Percentiles rank a stretch among this genome's conserved stretches.
Conservation (phyloP, 2,888 invertebrate genomes). For the Agrypnus murinus region DNA sequence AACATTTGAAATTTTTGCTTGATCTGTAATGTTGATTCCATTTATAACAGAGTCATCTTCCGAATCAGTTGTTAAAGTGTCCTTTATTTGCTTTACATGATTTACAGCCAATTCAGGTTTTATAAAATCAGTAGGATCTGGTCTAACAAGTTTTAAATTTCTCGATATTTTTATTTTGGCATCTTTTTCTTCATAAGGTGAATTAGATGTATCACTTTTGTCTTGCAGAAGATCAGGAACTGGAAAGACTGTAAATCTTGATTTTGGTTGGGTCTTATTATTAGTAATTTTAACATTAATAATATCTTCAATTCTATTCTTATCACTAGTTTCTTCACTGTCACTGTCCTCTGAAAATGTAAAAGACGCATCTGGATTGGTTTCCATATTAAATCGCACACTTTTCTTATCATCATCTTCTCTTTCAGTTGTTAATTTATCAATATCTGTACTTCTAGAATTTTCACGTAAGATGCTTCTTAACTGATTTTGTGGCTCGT, state of each 20-base stretch:
- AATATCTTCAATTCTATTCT: conserved; percentile 58
- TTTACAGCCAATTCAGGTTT: conserved; percentile 76
- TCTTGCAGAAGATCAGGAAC: conserved; percentile 56
- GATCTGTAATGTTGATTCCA: not conserved
- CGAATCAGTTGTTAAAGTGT: conserved; percentile 69
- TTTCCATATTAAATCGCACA: conserved; percentile 79
- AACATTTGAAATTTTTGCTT: not conserved
- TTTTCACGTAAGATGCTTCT: conserved; percentile 77
- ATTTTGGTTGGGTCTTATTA: conserved; percentile 56
- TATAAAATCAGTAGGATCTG: conserved; percentile 76
- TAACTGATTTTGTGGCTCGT: conserved; percentile 64
- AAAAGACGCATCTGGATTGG: conserved; percentile 70
- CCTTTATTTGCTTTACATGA: conserved; percentile 66
- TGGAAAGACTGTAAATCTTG: conserved; percentile 63
- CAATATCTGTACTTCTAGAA: conserved; percentile 65
- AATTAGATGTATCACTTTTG: not conserved
- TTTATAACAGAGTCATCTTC: conserved; percentile 72
- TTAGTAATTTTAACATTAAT: conserved; percentile 62
- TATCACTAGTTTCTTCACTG: conserved; percentile 60
- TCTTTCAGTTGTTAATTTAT: conserved; percentile 67
- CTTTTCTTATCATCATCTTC: conserved; percentile 86
- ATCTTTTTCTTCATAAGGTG: not conserved
- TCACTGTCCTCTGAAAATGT: conserved; percentile 67
- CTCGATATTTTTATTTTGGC: conserved; percentile 2
- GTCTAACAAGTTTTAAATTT: conserved; percentile 72